A percentile compares a stretch with the other conserved stretches of the same genome.
Evolutionary conservation across 1,140 invertebrate species (phyloP).

Genomic region (Saxidomus purpurata): DNA sequence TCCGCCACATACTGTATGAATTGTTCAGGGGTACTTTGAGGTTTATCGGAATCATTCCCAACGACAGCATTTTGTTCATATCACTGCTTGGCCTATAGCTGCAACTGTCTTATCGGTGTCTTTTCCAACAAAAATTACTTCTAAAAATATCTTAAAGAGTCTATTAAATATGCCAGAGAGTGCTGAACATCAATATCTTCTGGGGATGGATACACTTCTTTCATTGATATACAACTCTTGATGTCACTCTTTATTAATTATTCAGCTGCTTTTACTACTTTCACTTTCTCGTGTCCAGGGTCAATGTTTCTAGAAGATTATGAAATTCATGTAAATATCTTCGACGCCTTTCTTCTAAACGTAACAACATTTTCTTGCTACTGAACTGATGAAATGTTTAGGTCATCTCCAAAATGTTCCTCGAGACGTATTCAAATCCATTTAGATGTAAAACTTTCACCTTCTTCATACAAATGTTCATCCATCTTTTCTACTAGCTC

Average conservation of each 20-base stretch:
- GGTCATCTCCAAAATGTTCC: slow-evolving; percentile 56
- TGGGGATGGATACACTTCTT: background rate
- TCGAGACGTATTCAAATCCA: slow-evolving; percentile 51
- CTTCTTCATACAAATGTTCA: background rate
- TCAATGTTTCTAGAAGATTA: slow-evolving; percentile 15
- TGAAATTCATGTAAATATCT: slow-evolving; percentile 9
- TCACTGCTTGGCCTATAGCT: too few relatives aligned
- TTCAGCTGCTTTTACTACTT: slow-evolving; percentile 51
- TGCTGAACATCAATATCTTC: slow-evolving; percentile 18
- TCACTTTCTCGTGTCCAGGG: slow-evolving; percentile 17
- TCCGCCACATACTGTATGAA: slow-evolving; percentile 74
- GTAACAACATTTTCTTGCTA: slow-evolving; percentile 51
- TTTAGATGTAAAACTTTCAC: slow-evolving; percentile 36
- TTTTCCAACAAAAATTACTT: too few relatives aligned
- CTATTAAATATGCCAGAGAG: too few relatives aligned
- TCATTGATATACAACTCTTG: background rate
- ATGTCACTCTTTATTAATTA: slow-evolving; percentile 65
- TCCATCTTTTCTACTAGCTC: slow-evolving; percentile 65
- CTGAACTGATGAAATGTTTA: slow-evolving; percentile 53
- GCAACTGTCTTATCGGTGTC: too few relatives aligned
- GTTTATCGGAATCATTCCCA: slow-evolving; percentile 33
- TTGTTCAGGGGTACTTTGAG: background rate
- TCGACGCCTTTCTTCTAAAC: slow-evolving; percentile 31
- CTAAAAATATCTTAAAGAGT: too few relatives aligned
- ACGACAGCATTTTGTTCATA: slow-evolving; percentile 71